Percentiles rank a stretch among this genome's conserved stretches.
Evolutionary conservation across 2,888 invertebrate species (phyloP).

Genomic region (Blastobasis adustella): DNA sequence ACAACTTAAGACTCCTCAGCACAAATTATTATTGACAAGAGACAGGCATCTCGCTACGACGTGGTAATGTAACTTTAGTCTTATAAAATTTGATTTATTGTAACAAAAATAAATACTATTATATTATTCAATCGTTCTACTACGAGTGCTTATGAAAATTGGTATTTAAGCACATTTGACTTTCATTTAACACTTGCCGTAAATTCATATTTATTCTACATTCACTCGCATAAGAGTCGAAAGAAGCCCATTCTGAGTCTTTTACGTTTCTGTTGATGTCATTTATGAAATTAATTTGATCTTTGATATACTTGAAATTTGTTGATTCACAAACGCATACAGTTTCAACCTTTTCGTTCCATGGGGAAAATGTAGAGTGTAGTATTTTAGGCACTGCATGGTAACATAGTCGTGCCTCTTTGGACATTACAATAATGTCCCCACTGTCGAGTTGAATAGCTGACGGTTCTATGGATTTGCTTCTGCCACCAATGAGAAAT

Average conservation of each 20-base stretch:
- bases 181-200: constrained; percentile 86
- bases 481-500: constrained; percentile 91
- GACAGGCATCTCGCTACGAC: too few relatives aligned
- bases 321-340: constrained; percentile 5
- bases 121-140: not conserved
- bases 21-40: too few relatives aligned
- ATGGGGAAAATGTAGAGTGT: constrained; percentile 56
- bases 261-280: constrained; percentile 34
- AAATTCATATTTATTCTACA: constrained; percentile 96
- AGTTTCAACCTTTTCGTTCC: constrained; percentile 42
- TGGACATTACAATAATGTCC: constrained; percentile 94
- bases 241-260: constrained; percentile 65
- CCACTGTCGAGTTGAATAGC: constrained; percentile 89
- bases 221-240: constrained; percentile 76
- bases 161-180: constrained; percentile 62
- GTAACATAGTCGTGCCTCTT: constrained; percentile 87
- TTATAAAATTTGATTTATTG: too few relatives aligned
- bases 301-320: constrained; percentile 35
- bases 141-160: constrained; percentile 31
- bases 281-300: constrained; percentile 23
- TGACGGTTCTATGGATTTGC: constrained; percentile 78
- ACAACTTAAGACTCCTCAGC: too few relatives aligned
- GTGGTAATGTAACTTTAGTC: too few relatives aligned
- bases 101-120: too few relatives aligned
- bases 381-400: constrained; percentile 96